Base-by-base conservation (phyloP, 2,888 invertebrate species). In the Caenorhabditis sp. region DNA sequence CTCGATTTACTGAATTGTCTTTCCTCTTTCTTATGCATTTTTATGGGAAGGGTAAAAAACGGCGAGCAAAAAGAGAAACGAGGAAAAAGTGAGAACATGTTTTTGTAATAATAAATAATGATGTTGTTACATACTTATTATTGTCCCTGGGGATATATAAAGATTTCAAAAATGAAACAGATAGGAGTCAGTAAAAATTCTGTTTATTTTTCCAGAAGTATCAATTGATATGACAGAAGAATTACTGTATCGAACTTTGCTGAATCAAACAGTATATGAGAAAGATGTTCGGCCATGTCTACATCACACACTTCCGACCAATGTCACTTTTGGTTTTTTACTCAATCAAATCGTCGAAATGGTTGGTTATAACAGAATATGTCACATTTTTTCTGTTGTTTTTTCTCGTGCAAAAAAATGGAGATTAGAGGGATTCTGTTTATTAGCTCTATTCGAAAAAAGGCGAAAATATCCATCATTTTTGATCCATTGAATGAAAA, bases 291-390 rank as follows among this genome's bases (percentile, higher is more conserved):
- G 93, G 50, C 93, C 94, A 0, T 93, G 92, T 5, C 91, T 92
- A 85, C 93, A 93, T 89, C 93, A 93, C 50, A 92, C 93, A 0
- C 91, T 92, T 70, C 92, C 93, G 0, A 91, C 93, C 25, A 91
- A 92, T 71, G 93, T 93, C 84, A 92, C 92, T 68, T 93, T 93
- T 85, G 93, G 93, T 1, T 92, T 93, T 43, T 92, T 93, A 0
- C 90, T 94, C 70, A 93, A 93, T 89, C 93, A 93, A 85, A 93
- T 94, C 77, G 93, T 93, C 80, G 93, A 94, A 87, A 93, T 94
- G 88, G 93, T 93, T 38, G 52, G 43, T 43, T 43, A 17, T 43
- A 43, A 3, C 43, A 43, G 3, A 17, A 17, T 7, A 10, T 43
- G 43, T 43, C 43, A 43, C 43, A 43, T 43, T 43, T 17, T 43